phyloP scores from a whole-genome alignment of 2,113 vertebrate genomes.

The Laticauda colubrina region DNA sequence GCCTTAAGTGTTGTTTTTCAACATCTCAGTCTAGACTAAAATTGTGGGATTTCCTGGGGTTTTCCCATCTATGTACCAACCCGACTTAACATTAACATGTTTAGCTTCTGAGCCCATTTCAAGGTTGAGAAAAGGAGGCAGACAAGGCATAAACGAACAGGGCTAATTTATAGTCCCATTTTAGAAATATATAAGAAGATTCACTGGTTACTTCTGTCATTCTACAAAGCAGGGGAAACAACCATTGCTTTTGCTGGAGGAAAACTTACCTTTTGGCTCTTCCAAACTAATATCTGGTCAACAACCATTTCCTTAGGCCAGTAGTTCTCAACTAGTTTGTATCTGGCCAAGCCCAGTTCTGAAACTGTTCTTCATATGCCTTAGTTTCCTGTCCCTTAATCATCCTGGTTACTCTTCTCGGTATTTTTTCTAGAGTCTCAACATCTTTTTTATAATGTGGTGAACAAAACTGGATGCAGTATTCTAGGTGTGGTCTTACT shows the following conservation, averaged over 20 bases:
- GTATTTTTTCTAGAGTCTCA: too few species aligned
- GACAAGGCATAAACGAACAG: neutral
- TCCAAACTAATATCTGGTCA: neutral
- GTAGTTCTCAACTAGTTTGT: neutral
- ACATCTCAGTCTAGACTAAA: neutral
- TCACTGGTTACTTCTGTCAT: neutral
- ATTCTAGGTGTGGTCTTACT: too few species aligned
- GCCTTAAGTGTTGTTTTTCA: neutral
- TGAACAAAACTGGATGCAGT: too few species aligned
- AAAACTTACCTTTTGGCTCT: neutral
- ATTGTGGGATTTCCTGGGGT: neutral
- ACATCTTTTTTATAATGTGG: too few species aligned
- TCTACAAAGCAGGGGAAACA: neutral
- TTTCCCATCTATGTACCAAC: neutral
- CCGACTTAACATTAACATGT: neutral
- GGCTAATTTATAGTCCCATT: neutral
- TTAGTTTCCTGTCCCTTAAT: too few species aligned
- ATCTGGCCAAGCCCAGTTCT: neutral
- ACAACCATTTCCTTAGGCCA: neutral
- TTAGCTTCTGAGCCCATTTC: neutral
- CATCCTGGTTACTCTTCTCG: too few species aligned
- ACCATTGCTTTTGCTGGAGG: neutral
- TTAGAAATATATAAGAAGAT: neutral
- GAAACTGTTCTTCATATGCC: too few species aligned
- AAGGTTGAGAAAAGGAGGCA: neutral